Evolutionary conservation across 2,113 vertebrate genomes (phyloP).

Genomic region (Pungitius pungitius): DNA sequence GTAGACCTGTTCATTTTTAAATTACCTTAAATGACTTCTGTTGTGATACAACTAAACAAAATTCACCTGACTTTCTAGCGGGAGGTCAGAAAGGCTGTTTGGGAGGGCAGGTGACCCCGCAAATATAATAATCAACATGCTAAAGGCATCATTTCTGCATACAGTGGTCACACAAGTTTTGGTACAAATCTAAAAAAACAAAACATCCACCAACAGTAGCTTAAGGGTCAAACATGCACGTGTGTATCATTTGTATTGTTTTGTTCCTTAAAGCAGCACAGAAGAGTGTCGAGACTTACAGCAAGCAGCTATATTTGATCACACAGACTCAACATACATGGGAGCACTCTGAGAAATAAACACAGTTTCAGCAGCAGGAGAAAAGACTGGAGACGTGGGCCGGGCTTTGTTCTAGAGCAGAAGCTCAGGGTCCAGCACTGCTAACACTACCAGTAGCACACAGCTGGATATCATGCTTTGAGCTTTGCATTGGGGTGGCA

Average conservation of each 20-base stretch:
- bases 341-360: conserved; percentile 14
- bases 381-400: conserved; percentile 4
- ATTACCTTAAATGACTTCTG: too few species aligned
- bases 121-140: background rate
- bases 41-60: too few species aligned
- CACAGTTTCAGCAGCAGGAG: conserved; percentile 21
- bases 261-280: background rate
- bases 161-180: conserved; percentile 4
- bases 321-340: conserved; percentile 19
- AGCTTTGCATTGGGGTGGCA: conserved; percentile 6
- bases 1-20: too few species aligned
- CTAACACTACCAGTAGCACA: conserved; percentile 5
- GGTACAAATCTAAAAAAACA: background rate
- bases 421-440: conserved; percentile 15
- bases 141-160: background rate
- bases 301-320: conserved; percentile 18
- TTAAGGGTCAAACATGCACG: background rate
- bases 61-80: too few species aligned
- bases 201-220: background rate
- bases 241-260: background rate
- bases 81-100: too few species aligned
- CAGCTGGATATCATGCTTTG: conserved; percentile 36
- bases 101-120: background rate
- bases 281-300: background rate
- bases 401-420: conserved; percentile 19